Evolutionary conservation across 2,888 invertebrate genomes (phyloP), one percentile per base, ranked within the genome.

Genomic region (Noctua fimbriata): DNA sequence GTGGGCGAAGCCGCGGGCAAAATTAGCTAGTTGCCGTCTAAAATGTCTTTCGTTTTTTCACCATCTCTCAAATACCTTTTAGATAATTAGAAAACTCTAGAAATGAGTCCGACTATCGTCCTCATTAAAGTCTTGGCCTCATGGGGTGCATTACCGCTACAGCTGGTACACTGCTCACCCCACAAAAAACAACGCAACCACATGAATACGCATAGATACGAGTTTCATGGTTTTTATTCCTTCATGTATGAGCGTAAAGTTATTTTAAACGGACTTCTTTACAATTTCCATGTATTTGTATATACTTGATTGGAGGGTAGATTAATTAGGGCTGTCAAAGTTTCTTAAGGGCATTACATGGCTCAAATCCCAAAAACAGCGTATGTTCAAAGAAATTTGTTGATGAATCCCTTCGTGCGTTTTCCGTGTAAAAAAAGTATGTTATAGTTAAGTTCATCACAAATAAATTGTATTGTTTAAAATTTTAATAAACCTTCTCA

Each of bases 201-300:
- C 79, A 87, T 78, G 71, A 83, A 78, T 82, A 86, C 87, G 74
- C 72, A 84, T 71, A 67, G 32, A 63, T 16, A n/a, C 18, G 44
- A 69, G 58, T 69, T 69, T 47, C 32, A 65, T 66, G 36, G 36
- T 87, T 87, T 88, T 88, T 88, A 47, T 69, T 66, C 12, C 44
- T 32, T 70, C 55, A 36, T 41, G 67, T 71, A 67, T 65, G 66
- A 81, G 88, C 88, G 81, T 76, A 81, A 76, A 82, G 86, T 67
- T 82, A 88, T 88, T 88, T 78, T 75, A 55, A 85, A 78, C 86
- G 44, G 63, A 80, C 60, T 85, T 79, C 79, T 73, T 72, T 76
- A 69, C 71, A 73, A 83, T 80, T 87, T 88, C 86, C 88, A 86
- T 88, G 86, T 83, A 88, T 88, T 87, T 81, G 78, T 73, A 73